phyloP scores from a whole-genome alignment of 1,140 invertebrate species.

The Pseudomyrmex gracilis region DNA sequence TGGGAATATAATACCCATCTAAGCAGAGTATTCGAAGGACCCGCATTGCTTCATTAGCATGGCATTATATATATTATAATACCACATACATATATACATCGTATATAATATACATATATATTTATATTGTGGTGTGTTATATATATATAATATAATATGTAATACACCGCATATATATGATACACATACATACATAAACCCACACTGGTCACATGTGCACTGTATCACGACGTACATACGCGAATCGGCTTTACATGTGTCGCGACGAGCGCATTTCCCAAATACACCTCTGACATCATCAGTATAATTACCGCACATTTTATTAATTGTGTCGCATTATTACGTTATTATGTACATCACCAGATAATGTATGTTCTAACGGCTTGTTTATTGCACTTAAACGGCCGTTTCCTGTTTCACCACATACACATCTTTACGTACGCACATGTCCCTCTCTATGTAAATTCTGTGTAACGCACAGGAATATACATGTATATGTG shows the following conservation, averaged over 20 bases:
- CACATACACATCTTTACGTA: background rate
- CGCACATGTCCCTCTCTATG: constrained; percentile 41
- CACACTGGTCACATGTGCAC: too few relatives aligned
- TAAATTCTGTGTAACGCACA: too few relatives aligned
- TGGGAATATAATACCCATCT: constrained; percentile 51
- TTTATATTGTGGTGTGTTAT: too few relatives aligned
- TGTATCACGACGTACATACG: too few relatives aligned
- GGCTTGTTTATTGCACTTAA: constrained; percentile 82
- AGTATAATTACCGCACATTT: constrained; percentile 40
- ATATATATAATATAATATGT: too few relatives aligned
- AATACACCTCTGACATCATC: background rate
- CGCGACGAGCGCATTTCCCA: too few relatives aligned
- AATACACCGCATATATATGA: too few relatives aligned
- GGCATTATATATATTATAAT: background rate
- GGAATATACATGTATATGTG: constrained; percentile 32
- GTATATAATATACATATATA: too few relatives aligned
- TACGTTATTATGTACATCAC: constrained; percentile 36
- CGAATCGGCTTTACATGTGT: too few relatives aligned
- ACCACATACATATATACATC: too few relatives aligned
- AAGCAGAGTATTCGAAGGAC: constrained; percentile 33
- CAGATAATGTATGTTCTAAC: constrained; percentile 44
- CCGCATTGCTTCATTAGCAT: constrained; percentile 36
- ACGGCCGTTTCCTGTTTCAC: constrained; percentile 80
- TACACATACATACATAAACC: too few relatives aligned
- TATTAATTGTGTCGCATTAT: constrained; percentile 15